A percentile compares a stretch with the other conserved stretches of the same genome.
Conservation (phyloP, 2,797 vertebrate genomes). For the Sphenopsis melanotis region DNA sequence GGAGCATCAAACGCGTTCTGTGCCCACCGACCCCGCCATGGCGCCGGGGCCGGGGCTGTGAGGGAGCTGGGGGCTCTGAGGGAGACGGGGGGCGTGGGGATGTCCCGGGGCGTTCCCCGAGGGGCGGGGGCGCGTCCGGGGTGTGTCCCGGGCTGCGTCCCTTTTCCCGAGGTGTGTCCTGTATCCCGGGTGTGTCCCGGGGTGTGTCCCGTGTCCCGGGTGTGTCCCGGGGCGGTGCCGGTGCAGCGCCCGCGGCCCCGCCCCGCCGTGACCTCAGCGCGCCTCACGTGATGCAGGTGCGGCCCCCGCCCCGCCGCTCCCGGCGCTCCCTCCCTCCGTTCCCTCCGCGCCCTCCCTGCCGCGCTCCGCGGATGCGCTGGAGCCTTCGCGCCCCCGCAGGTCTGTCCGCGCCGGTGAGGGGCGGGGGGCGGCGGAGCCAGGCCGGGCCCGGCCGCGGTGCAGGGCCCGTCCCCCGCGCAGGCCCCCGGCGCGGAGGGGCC, state of each 20-base stretch:
- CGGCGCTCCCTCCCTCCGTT: not conserved
- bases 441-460: not conserved
- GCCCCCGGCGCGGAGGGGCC: not conserved
- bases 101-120: too few relatives aligned
- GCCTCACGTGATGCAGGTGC: not conserved
- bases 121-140: too few relatives aligned
- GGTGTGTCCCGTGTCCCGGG: too few relatives aligned
- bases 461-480: not conserved
- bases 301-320: not conserved
- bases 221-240: not conserved
- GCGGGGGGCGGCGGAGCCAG: not conserved
- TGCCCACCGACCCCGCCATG: fast-evolving
- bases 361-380: not conserved
- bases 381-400: not conserved
- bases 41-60: too few relatives aligned
- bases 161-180: not conserved
- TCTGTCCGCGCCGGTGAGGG: not conserved
- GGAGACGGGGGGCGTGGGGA: not conserved
- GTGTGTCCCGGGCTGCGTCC: not conserved
- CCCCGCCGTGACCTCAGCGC: not conserved
- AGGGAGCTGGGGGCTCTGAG: not conserved
- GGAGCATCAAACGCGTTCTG: fast-evolving
- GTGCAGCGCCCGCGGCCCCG: not conserved
- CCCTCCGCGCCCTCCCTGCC: not conserved
- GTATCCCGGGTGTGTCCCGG: not conserved